Evolutionary conservation across 2,888 invertebrate species (phyloP), one percentile per base, ranked within the genome.

Genomic region (Chrysotoxum bicinctum): DNA sequence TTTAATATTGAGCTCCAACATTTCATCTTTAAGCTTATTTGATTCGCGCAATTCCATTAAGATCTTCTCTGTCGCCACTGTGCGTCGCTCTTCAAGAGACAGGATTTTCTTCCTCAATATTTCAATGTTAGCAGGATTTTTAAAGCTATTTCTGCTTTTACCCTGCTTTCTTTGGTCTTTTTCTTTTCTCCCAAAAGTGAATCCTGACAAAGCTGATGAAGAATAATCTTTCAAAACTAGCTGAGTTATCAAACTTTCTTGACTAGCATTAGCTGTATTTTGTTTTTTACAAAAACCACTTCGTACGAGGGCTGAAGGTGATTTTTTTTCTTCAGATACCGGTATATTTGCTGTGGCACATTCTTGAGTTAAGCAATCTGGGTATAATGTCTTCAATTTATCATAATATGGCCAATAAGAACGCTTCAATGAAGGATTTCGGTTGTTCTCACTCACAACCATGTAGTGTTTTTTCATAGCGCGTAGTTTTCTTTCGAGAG

Each of bases 401-500:
- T 72, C 56, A 45, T 54, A 80, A 54, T 72, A 84, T 5, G 75
- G 80, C 84, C 84, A 84, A 26, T 75, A 19, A 0, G 19, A n/a
- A 0, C 58, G 64, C 37, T 52, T 74, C 5, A 26, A 5, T 30
- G 1, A 10, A 3, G 64, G 60, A 5, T 70, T 75, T 32, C 9
- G 35, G 30, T 75, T 72, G 10, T 64, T 58, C 40, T 60, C 62
- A 9, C 45, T 40, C 0, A 74, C 30, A 40, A 66, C 16, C 1
- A 68, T 14, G 7, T 50, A 84, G 30, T 84, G 79, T 21, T 70
- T 84, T 16, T 84, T 84, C 66, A 84, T 50, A 14, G 75, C 72
- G 1, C 70, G 74, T 1, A 84, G 60, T 19, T 84, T 84, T 23
- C 84, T 70, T 12, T 80, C 75, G 1, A 84, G 69, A 0, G 75